Percentiles rank a stretch among this genome's conserved stretches.
These are phyloP conservation scores for Mungos mungo DNA, from an alignment of 2,113 vertebrate genomes.

Conservation along the genomic window DNA sequence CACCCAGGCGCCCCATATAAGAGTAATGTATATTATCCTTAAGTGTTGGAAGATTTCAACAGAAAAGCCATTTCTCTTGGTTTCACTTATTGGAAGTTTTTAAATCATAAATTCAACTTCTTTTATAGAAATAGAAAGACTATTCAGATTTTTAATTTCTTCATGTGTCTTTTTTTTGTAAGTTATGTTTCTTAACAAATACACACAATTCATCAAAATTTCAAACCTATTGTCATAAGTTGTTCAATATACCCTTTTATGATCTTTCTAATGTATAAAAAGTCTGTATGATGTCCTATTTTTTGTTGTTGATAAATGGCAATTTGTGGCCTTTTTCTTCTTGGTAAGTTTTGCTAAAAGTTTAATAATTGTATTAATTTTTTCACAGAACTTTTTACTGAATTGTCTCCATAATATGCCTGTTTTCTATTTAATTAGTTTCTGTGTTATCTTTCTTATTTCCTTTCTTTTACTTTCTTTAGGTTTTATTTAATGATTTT, in stretches of 20 bases:
- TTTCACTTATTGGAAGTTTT: not conserved
- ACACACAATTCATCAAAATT: not conserved
- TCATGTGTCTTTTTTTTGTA: not conserved
- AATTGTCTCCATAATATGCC: not conserved
- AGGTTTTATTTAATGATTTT: not conserved
- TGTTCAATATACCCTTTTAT: not conserved
- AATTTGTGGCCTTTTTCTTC: not conserved
- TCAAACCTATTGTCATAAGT: not conserved
- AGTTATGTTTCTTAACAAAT: not conserved
- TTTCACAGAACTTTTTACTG: not conserved
- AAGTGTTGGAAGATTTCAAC: not conserved
- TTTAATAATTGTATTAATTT: not conserved
- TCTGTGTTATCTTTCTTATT: not conserved
- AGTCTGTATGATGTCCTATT: not conserved
- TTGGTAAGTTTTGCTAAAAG: not conserved
- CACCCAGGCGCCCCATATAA: not conserved
- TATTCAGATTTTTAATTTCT: not conserved
- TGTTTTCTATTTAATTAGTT: not conserved
- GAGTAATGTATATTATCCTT: not conserved
- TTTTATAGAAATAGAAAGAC: not conserved
- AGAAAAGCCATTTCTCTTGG: not conserved
- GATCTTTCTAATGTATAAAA: not conserved
- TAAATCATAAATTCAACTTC: not conserved
- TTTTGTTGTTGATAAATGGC: not conserved
- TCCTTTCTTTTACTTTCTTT: not conserved